Evolutionary conservation across 30 jellyfish, hydroid and myxozoan species (phyloP).

Genomic region (Aurelia sp.): DNA sequence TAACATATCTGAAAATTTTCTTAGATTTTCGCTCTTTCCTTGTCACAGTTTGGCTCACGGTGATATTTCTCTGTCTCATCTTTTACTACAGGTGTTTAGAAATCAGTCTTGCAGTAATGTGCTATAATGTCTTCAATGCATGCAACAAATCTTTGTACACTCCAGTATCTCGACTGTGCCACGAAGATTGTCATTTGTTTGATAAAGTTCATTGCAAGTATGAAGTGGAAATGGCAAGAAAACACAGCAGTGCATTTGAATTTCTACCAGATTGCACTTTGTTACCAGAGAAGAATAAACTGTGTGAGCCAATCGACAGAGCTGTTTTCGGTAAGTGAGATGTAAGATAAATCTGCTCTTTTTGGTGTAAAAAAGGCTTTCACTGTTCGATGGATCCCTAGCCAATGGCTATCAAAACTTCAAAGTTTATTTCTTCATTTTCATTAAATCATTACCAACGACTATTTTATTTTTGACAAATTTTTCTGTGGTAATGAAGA

Average conservation of each 20-base stretch:
- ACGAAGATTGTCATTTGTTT: constrained; percentile 82
- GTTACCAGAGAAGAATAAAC: constrained; percentile 50
- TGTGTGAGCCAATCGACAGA: constrained; percentile 43
- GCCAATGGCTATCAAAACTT: too few species aligned
- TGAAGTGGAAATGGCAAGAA: constrained; percentile 78
- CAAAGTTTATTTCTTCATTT: too few species aligned
- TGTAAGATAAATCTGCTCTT: too few species aligned
- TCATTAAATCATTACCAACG: too few species aligned
- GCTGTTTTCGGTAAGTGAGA: constrained; percentile 26
- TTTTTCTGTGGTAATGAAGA: too few species aligned
- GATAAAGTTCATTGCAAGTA: constrained; percentile 72
- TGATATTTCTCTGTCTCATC: not conserved
- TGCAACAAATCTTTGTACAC: constrained; percentile 55
- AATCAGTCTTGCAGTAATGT: constrained; percentile 84
- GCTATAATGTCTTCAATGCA: constrained; percentile 80
- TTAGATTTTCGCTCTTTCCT: too few species aligned
- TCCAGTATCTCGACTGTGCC: constrained; percentile 85
- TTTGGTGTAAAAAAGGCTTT: too few species aligned
- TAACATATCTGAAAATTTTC: too few species aligned
- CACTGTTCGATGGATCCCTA: too few species aligned
- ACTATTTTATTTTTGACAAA: too few species aligned
- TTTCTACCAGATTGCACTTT: constrained; percentile 71
- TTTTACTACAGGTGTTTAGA: constrained; percentile 78
- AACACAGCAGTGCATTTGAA: constrained; percentile 60
- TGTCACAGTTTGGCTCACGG: too few species aligned